Evolutionary conservation across 2,888 invertebrate species (phyloP).

Genomic region (Iphiclides podalirius): DNA sequence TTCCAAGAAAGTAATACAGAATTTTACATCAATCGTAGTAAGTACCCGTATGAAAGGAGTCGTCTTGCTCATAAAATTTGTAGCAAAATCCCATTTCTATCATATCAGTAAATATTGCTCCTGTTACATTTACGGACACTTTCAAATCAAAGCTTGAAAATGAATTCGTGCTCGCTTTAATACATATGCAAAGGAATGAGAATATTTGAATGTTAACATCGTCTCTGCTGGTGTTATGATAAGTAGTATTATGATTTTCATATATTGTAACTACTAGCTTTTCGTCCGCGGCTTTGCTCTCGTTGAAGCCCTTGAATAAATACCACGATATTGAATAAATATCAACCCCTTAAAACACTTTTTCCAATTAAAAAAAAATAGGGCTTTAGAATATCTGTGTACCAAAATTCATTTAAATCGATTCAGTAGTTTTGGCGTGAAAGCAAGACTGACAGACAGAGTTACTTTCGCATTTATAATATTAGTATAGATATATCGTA

Average conservation of each 20-base stretch:
- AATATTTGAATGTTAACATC: background rate
- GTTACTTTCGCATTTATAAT: too few species aligned
- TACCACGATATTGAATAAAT: background rate
- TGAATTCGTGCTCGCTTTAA: slow-evolving; percentile 6
- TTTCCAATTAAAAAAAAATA: too few species aligned
- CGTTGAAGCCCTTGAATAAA: too few species aligned
- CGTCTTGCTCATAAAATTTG: slow-evolving; percentile 3
- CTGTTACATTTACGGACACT: slow-evolving; percentile 4
- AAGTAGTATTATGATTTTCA: background rate
- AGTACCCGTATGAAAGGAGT: background rate
- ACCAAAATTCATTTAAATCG: too few species aligned
- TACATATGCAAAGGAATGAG: slow-evolving; percentile 3
- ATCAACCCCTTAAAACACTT: too few species aligned
- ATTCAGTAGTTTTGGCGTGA: too few species aligned
- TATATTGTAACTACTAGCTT: too few species aligned
- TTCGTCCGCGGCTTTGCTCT: too few species aligned
- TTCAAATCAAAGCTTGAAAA: slow-evolving; percentile 13
- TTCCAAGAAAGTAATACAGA: background rate
- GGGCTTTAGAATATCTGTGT: too few species aligned
- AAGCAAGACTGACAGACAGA: too few species aligned
- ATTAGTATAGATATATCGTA: too few species aligned
- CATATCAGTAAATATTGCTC: slow-evolving; percentile 2
- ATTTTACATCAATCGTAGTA: background rate
- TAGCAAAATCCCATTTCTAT: background rate
- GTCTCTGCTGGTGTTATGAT: background rate